A percentile compares a stretch with the other conserved stretches of the same genome.
Evolutionary conservation across 2,888 invertebrate species (phyloP).

Genomic region (Sinelater perroti): DNA sequence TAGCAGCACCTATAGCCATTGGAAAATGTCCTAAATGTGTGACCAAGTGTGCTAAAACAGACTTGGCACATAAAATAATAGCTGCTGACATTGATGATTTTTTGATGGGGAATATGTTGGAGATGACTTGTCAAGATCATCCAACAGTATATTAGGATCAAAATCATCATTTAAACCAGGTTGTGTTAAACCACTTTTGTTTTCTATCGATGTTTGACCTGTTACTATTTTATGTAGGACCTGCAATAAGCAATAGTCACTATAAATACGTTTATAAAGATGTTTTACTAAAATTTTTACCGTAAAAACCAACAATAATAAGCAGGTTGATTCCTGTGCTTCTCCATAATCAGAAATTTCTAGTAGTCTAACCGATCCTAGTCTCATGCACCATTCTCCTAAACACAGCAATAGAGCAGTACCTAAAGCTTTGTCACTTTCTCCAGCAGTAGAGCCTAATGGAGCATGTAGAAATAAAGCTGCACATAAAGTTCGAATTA

Average conservation of each 20-base stretch:
- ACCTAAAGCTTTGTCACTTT: conserved; percentile 76
- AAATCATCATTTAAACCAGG: conserved; percentile 71
- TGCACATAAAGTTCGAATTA: conserved; percentile 65
- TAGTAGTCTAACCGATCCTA: conserved; percentile 74
- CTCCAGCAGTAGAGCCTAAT: conserved; percentile 62
- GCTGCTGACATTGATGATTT: conserved; percentile 65
- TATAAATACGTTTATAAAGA: conserved; percentile 5
- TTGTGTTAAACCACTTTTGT: conserved; percentile 61
- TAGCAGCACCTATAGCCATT: conserved; percentile 86
- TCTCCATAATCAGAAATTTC: conserved; percentile 63
- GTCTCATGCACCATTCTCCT: conserved; percentile 92
- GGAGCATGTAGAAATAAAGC: conserved; percentile 63
- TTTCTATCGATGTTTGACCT: conserved; percentile 65
- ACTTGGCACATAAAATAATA: conserved; percentile 67
- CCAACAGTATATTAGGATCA: conserved; percentile 75
- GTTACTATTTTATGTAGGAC: conserved; percentile 69
- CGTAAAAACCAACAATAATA: conserved; percentile 77
- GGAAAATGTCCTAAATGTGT: conserved; percentile 96
- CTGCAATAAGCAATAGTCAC: too few relatives aligned
- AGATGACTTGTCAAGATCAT: conserved; percentile 68
- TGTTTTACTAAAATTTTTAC: conserved; percentile 57
- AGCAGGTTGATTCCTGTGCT: conserved; percentile 59
- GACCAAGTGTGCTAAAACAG: conserved; percentile 82
- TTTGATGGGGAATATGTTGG: conserved; percentile 62
- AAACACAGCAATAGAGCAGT: conserved; percentile 87